Evolutionary conservation across 2,797 vertebrate genomes (phyloP).

Genomic region (Gymnothorax reevesii): DNA sequence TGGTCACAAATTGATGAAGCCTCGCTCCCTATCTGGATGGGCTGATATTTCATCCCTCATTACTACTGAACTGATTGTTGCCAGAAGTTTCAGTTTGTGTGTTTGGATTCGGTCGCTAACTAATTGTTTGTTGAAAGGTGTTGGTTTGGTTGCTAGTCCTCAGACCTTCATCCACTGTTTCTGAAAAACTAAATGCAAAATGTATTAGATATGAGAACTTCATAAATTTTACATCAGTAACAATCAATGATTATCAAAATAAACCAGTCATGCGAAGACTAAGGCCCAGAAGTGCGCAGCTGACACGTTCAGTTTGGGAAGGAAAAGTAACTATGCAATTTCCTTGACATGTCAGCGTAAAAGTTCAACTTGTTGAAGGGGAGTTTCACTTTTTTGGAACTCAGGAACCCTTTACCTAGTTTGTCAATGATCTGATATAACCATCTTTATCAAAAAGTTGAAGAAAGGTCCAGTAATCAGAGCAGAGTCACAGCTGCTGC

Average conservation of each 20-base stretch:
- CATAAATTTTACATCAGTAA: not conserved
- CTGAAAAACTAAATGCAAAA: not conserved
- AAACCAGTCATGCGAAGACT: not conserved
- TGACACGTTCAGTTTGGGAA: not conserved
- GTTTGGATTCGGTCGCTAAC: too few species aligned
- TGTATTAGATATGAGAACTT: not conserved
- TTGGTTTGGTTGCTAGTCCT: not conserved
- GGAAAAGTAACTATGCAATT: conserved; percentile 23
- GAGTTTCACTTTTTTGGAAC: too few species aligned
- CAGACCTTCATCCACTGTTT: not conserved
- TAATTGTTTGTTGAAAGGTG: not conserved
- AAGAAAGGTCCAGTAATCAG: too few species aligned
- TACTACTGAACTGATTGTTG: too few species aligned
- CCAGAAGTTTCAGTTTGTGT: too few species aligned
- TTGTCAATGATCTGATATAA: too few species aligned
- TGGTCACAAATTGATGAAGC: too few species aligned
- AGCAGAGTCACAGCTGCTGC: too few species aligned
- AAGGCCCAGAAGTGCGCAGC: not conserved
- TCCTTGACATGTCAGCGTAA: not conserved
- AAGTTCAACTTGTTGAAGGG: not conserved
- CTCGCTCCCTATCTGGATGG: too few species aligned
- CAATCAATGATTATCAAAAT: conserved; percentile 15
- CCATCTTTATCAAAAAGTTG: too few species aligned
- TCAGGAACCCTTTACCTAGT: too few species aligned
- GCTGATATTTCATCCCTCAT: too few species aligned